phyloP scores from a whole-genome alignment of 1,140 invertebrate species.

The Manduca sexta region DNA sequence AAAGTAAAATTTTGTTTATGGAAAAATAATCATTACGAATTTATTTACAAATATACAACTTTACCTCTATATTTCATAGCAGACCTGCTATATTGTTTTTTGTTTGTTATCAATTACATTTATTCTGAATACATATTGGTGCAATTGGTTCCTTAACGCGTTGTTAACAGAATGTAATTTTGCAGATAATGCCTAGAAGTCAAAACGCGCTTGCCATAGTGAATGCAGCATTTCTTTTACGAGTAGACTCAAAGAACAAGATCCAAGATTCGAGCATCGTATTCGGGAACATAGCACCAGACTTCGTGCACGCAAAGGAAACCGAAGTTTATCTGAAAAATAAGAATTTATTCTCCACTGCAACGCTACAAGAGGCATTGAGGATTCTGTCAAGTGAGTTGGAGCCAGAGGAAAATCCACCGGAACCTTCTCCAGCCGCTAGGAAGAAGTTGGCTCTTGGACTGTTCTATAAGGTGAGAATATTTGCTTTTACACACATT shows the following conservation, averaged over 20 bases:
- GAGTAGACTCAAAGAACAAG: slow-evolving; percentile 68
- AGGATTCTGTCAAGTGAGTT: slow-evolving; percentile 76
- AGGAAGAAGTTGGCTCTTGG: slow-evolving; percentile 78
- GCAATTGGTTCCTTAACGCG: too few species aligned
- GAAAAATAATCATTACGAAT: too few species aligned
- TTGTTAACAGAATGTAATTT: slow-evolving; percentile 22
- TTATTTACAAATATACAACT: too few species aligned
- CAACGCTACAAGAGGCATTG: slow-evolving; percentile 74
- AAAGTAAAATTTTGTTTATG: too few species aligned
- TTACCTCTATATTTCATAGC: too few species aligned
- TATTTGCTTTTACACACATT: too few species aligned
- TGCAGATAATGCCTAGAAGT: slow-evolving; percentile 82
- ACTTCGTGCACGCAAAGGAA: slow-evolving; percentile 80
- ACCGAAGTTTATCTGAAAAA: slow-evolving; percentile 80
- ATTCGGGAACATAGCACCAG: slow-evolving; percentile 80
- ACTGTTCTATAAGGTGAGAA: slow-evolving; percentile 83
- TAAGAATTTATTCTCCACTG: slow-evolving; percentile 70
- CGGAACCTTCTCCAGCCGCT: slow-evolving; percentile 78
- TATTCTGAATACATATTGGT: too few species aligned
- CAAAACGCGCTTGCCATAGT: slow-evolving; percentile 89
- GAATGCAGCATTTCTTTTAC: slow-evolving; percentile 84
- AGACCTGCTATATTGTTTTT: too few species aligned
- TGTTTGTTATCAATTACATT: too few species aligned
- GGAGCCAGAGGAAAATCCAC: slow-evolving; percentile 76
- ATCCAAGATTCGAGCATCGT: slow-evolving; percentile 58